Evolutionary conservation across 1,140 invertebrate genomes (phyloP), one percentile per base, ranked within the genome.

Genomic region (Drosophila busckii): DNA sequence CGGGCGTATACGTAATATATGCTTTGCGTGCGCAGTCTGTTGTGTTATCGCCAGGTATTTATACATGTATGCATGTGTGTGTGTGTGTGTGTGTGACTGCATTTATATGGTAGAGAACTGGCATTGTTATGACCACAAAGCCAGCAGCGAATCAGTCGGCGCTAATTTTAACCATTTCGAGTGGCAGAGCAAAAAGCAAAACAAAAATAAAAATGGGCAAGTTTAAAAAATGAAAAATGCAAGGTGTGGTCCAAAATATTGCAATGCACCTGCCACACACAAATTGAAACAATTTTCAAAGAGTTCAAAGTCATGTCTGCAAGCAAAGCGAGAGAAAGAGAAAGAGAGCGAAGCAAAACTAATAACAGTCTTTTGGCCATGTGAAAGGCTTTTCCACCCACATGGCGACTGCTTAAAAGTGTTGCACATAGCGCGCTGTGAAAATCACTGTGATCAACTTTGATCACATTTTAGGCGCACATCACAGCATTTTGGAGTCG

Each of bases 81-180:
- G 28, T 15, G 31, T 25, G 22, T 22, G 35, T 34, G n/a, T 41
- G 32, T 52, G 45, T 59, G 13, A 19, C 17, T 50, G 49, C 61
- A 65, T 49, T 69, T 69, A 50, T 59, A 69, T 44, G 68, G 10
- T 46, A 48, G 26, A 16, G 49, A 28, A 38, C 35, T 50, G 63
- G 58, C 56, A 62, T 68, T 63, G 70, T 61, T 71, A 52, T 63
- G 63, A 49, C 69, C 35, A 44, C 19, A 20, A 35, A 29, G 42
- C 40, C 32, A 44, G 41, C 50, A 64, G n/a, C 59, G 52, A 65
- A 70, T 70, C 53, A 41, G 64, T 52, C 48, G n/a, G 32, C 22
- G 49, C 68, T 80, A 71, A 80, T 78, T 78, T 78, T 32, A 32
- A 44, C n/a, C n/a, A n/a, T n/a, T n/a, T n/a, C n/a, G n/a, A n/a